phyloP scores from a whole-genome alignment of 1,140 invertebrate species.

The Panulirus ornatus region DNA sequence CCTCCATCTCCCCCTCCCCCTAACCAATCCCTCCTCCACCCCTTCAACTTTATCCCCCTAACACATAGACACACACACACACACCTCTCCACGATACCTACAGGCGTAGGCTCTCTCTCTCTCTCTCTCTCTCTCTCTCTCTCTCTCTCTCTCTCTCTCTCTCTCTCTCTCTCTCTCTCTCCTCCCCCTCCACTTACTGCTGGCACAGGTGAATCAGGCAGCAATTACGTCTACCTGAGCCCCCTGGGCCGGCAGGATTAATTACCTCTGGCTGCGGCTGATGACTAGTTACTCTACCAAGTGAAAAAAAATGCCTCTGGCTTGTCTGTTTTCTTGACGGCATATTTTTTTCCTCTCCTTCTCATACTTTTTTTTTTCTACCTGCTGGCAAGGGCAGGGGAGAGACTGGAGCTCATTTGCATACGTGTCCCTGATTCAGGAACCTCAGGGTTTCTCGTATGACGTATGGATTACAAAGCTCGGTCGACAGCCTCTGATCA shows the following conservation, averaged over 20 bases:
- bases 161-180: neutral
- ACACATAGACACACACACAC: too few species aligned
- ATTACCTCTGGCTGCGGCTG: constrained; percentile 39
- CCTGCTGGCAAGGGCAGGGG: neutral
- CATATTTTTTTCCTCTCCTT: neutral
- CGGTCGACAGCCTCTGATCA: too few species aligned
- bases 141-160: neutral
- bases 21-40: too few species aligned
- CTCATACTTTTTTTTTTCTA: neutral
- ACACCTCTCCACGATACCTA: too few species aligned
- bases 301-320: constrained; percentile 4
- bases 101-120: neutral
- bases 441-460: too few species aligned
- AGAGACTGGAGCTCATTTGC: neutral
- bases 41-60: too few species aligned
- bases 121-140: neutral
- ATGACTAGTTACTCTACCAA: constrained; percentile 39
- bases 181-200: constrained; percentile 9
- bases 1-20: too few species aligned
- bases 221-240: constrained; percentile 62
- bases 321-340: neutral
- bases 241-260: constrained; percentile 47
- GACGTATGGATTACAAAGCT: too few species aligned
- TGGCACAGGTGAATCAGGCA: constrained; percentile 60
- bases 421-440: neutral